phyloP scores from a whole-genome alignment of 2,797 vertebrate species.

The Aplochiton taeniatus region DNA sequence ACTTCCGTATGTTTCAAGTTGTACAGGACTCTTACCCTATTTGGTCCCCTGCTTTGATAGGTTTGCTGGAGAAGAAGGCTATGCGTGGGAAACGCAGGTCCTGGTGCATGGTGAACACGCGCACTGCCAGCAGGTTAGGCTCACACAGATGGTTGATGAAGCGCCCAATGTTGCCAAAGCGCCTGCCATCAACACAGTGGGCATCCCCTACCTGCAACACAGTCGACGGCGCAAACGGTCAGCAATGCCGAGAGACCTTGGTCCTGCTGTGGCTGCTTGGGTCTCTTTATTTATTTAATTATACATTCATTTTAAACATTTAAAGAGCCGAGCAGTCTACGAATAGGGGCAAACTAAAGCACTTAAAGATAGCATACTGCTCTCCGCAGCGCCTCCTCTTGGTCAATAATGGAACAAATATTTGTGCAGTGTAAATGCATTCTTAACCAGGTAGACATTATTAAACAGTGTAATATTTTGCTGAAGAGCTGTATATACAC shows the following conservation, averaged over 20 bases:
- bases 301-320: no score
- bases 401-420: background rate
- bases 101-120: conserved; percentile 95
- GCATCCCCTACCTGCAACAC: conserved; percentile 85
- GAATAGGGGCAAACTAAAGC: conserved; percentile 1
- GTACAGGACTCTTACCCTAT: conserved; percentile 80
- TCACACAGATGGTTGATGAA: conserved; percentile 98
- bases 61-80: conserved; percentile 89
- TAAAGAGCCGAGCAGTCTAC: conserved; percentile 17
- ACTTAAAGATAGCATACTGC: background rate
- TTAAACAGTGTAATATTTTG: background rate
- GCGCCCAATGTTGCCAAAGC: conserved; percentile 93
- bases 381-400: conserved; percentile 33
- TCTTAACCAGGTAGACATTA: background rate
- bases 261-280: background rate
- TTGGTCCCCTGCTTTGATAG: conserved; percentile 88
- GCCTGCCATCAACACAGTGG: conserved; percentile 92
- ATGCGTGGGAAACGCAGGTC: conserved; percentile 93
- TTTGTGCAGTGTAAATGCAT: background rate
- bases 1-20: background rate
- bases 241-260: no score
- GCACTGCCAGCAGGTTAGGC: conserved; percentile 90
- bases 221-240: background rate
- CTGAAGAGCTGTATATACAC: background rate
- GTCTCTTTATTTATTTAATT: background rate